Evolutionary conservation across 2,113 vertebrate species (phyloP), one percentile per base, ranked within the genome.

Genomic region (Saccopteryx bilineata): DNA sequence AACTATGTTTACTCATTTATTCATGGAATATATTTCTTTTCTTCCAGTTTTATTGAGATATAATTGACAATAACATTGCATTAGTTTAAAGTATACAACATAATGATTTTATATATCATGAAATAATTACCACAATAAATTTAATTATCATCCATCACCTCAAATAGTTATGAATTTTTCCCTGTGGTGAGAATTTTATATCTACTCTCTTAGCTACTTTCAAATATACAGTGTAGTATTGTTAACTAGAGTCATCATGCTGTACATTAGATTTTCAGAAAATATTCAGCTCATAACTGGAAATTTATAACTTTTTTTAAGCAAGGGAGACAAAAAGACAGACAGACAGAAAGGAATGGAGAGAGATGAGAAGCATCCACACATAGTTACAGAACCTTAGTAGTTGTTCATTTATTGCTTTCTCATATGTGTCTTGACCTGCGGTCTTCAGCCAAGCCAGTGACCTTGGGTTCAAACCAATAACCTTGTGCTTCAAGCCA

Each of bases 131-230:
- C 65, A 39, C 9, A 71, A 7, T 79, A 87, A 39, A 4, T 63
- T 71, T 79, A 71, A 31, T 87, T 93, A 93, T 17, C 23, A 23
- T 80, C 31, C 65, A 71, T 93, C 54, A 87, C 18, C 9, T 87
- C 14, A 72, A 18, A 79, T 39, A 87, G 48, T 39, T 61, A 80
- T 13, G 52, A 28, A 21, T 18, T 80, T 54, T 39, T 15, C 48
- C 91, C 60, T 78, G 15, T 78, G 52, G 46, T 76, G 58, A 85
- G 60, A 92, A 58, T 12, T 46, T 85, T 71, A 80, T 21, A 63
- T 69, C 31, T 87, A 46, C 24, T 87, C 18, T 93, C 18, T 80
- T 31, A 63, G 18, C 78, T 66, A 74, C 33, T 82, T 89, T 66
- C 33, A 89, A 74, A 58, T 50, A 58, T 28, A n/a, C 23, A 72